Evolutionary conservation across 2,797 vertebrate species (phyloP), one percentile per base, ranked within the genome.

Genomic region (Sebastiscus tertius): DNA sequence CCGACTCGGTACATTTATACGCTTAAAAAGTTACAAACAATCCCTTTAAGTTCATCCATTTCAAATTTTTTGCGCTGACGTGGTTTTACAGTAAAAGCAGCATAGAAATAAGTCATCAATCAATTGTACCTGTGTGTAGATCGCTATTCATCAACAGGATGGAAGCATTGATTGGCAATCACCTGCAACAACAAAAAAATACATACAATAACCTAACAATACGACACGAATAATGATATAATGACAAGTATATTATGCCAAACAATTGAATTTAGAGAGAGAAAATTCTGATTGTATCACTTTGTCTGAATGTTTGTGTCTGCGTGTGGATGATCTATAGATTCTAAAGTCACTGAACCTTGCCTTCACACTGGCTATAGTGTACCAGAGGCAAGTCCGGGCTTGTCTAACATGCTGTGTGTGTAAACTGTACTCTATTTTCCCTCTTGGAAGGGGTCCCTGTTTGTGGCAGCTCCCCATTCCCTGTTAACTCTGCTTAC

Each of bases 301-400:
- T 61, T 26, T 68, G 52, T 42, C 31, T 71, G 31, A 67, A 24
- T 66, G 31, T 58, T 27, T 14, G 24, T 56, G 33, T 56, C 27
- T 68, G 27, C 72, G 46, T 72, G 64, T 83, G 34, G 36, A 69
- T 58, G 29, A 33, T 72, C 42, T 82, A 72, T 73, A 70, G 56
- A 79, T 72, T 68, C 26, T 83, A 11, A 79, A 82, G 60, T 86
- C 75, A 82, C 33, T 75, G 39, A 83, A 82, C 79, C 81, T 69
- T 86, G 61, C 59, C 29, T 85, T 70, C 79, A 77, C 84, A 82
- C 79, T 77, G 72, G 69, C 80, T 89, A 81, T 84, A 86, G 88
- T 91, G 81, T 76, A 88, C 46, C 80, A 89, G 85, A 93, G 94
- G 91, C 95, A 95, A 93, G 95, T 94, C 95, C 93, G 93, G 94